Percentiles rank a stretch among this genome's conserved stretches.
Evolutionary conservation across 2,888 invertebrate species (phyloP).

Genomic region (Serrognathus titanus): DNA sequence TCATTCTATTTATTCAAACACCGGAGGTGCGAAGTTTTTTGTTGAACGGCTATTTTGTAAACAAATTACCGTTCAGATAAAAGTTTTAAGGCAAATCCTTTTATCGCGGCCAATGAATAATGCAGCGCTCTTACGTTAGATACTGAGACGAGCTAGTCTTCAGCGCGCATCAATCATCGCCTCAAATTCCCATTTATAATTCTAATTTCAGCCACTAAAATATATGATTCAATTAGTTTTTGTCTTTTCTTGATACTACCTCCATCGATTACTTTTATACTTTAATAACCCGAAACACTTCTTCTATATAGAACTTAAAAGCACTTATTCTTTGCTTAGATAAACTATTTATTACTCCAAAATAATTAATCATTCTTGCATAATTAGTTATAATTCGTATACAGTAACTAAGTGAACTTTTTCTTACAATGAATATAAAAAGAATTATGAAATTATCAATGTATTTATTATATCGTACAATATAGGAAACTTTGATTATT

Average conservation of each 20-base stretch:
- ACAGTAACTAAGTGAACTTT: too few species aligned
- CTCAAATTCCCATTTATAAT: constrained; percentile 34
- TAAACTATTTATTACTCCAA: too few species aligned
- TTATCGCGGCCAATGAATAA: constrained; percentile 49
- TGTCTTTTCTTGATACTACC: constrained; percentile 22
- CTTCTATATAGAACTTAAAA: too few species aligned
- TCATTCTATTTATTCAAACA: constrained; percentile 47
- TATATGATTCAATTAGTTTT: constrained; percentile 41
- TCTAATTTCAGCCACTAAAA: constrained; percentile 37
- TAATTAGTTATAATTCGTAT: too few species aligned
- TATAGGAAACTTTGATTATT: too few species aligned
- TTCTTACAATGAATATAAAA: too few species aligned
- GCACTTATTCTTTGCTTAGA: too few species aligned
- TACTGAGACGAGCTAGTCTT: constrained; percentile 24
- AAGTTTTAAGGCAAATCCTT: constrained; percentile 49
- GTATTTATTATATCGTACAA: too few species aligned
- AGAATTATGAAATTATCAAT: too few species aligned
- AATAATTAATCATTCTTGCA: too few species aligned
- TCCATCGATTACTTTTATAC: not conserved
- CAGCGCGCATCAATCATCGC: constrained; percentile 29
- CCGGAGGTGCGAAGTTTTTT: constrained; percentile 45
- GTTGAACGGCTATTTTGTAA: constrained; percentile 47
- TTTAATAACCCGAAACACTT: not conserved
- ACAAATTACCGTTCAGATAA: constrained; percentile 50
- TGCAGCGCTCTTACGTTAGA: constrained; percentile 37